A percentile compares a stretch with the other conserved stretches of the same genome.
phyloP scores from a whole-genome alignment of 2,113 vertebrate genomes.

The Strigops habroptila region DNA sequence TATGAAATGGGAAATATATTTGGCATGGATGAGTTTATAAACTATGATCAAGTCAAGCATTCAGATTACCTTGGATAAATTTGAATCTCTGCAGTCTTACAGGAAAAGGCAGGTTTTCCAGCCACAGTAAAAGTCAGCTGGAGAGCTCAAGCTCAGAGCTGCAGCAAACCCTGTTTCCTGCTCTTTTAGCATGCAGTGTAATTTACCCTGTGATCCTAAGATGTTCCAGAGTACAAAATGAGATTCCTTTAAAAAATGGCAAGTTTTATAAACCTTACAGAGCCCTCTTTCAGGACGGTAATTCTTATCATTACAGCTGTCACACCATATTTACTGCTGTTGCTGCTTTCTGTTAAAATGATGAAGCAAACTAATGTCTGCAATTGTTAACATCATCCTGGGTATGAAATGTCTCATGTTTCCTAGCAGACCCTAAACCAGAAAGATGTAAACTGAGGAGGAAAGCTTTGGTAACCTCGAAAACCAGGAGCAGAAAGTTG shows the following conservation, averaged over 20 bases:
- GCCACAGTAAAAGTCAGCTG: background rate
- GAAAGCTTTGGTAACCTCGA: background rate
- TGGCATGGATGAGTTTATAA: background rate
- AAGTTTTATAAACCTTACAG: background rate
- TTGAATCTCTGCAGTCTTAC: background rate
- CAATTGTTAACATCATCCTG: background rate
- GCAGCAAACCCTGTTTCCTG: background rate
- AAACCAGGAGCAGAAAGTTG: background rate
- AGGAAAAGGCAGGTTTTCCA: background rate
- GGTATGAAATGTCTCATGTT: background rate
- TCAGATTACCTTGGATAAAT: slow-evolving; percentile 3
- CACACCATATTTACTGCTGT: slow-evolving; percentile 16
- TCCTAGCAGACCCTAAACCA: background rate
- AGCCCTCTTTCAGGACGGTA: background rate
- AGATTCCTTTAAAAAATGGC: background rate
- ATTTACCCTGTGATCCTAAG: background rate
- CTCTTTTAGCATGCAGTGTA: background rate
- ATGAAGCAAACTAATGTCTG: background rate
- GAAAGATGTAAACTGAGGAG: background rate
- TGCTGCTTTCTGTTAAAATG: slow-evolving; percentile 5
- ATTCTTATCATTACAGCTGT: slow-evolving; percentile 14
- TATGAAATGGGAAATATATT: slow-evolving; percentile 17
- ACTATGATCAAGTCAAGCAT: background rate
- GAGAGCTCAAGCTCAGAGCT: background rate
- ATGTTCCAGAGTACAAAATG: background rate